Evolutionary conservation across 2,797 vertebrate species (phyloP), one percentile per base, ranked within the genome.

Genomic region (Acropternis orthonyx): DNA sequence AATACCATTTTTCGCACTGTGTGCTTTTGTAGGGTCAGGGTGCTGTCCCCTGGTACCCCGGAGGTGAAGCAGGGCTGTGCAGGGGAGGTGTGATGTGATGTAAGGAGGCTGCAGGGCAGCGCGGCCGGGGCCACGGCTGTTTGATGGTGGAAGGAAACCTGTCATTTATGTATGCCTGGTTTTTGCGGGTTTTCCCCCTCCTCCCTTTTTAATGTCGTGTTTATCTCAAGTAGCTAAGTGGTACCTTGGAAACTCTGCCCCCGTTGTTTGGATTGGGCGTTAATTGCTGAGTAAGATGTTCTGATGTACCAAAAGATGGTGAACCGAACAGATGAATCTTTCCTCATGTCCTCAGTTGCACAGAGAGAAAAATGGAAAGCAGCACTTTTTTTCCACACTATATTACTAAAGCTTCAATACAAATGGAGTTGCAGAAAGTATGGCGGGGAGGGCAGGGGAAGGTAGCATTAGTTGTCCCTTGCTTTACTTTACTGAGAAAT

Each of bases 211-310:
- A 62, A 65, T 68, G 30, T 30, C 7, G 1, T 91, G 46, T 82
- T 93, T 94, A 59, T 88, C 55, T 88, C 49, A 27, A 73, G 41
- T 56, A 69, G 66, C 73, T 66, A 75, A 93, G 62, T 94, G 76
- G 66, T 95, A 75, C 79, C 89, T 92, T 95, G 92, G 92, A 92
- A 95, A 92, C 85, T 91, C 77, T 83, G 66, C 36, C 79, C 49
- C 62, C 12, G 12, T 93, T 92, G 83, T 88, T 88, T 95, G 69
- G 82, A 75, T 88, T 78, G 62, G 43, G 51, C 0, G 0, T 88
- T 86, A 86, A 86, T 84, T 90, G 44, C 51, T 75, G 79, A 59
- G 18, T 71, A 30, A 43, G 73, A 73, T 86, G 76, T 85, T 80
- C 51, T 84, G 58, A 48, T 88, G 34, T 74, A 59, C 46, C n/a